These are phyloP conservation scores for Erethizon dorsatum DNA, from an alignment of 2,797 vertebrate species.

Conservation along the genomic window DNA sequence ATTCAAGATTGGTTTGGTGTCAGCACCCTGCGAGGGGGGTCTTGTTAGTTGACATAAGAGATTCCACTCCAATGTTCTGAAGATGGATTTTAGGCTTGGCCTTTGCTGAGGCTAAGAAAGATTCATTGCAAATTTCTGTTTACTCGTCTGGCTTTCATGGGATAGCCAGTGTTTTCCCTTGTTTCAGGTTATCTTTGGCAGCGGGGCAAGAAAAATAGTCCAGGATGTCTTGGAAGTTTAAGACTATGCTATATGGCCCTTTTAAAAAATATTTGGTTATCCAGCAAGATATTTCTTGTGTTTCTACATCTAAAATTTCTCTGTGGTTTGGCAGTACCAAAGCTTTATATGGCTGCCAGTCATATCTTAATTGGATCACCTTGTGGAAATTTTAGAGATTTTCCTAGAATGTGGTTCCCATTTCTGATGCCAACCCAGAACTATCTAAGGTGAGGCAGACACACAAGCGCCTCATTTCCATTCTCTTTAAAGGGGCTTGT, in stretches of 20 bases:
- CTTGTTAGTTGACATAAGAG: constrained; percentile 83
- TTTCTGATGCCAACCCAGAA: constrained; percentile 41
- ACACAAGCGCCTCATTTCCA: constrained; percentile 68
- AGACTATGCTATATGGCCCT: constrained; percentile 73
- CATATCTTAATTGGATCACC: constrained; percentile 81
- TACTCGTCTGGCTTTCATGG: constrained; percentile 71
- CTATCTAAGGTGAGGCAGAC: constrained; percentile 76
- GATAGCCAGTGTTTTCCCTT: constrained; percentile 76
- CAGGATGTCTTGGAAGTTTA: constrained; percentile 74
- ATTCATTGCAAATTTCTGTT: constrained; percentile 75
- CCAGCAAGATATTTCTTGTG: constrained; percentile 72
- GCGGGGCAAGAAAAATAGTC: constrained; percentile 76
- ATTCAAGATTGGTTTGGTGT: background rate
- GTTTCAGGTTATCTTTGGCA: constrained; percentile 79
- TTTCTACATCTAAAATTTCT: constrained; percentile 80
- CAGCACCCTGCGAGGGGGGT: constrained; percentile 14
- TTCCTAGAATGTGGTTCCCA: constrained; percentile 78
- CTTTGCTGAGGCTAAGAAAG: constrained; percentile 77
- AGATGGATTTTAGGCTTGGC: constrained; percentile 63
- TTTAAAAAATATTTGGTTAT: constrained; percentile 82
- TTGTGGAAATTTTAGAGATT: constrained; percentile 71
- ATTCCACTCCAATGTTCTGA: constrained; percentile 81
- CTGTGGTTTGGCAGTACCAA: constrained; percentile 73
- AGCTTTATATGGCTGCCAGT: constrained; percentile 71
- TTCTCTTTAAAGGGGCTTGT: constrained; percentile 59